Base-by-base conservation (phyloP, 2,888 invertebrate genomes). In the Pachycephus smyrnensis region DNA sequence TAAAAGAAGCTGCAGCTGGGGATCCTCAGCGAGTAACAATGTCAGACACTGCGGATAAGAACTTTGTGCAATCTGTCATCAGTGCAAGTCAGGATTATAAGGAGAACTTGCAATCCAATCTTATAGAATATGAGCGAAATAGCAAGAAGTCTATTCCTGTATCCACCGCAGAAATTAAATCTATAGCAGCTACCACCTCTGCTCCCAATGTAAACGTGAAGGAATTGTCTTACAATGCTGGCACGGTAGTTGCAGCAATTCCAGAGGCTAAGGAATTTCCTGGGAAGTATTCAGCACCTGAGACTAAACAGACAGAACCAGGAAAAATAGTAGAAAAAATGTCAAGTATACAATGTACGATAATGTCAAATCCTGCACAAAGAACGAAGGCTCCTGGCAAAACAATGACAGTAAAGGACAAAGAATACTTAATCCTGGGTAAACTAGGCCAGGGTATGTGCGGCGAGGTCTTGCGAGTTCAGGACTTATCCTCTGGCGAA, bases 381-480 rank as follows among this genome's bases (percentile, higher is more conserved):
- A 87, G 37, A 37, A 83, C 82, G 68, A 82, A 84, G 23, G 23
- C 55, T 55, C 9, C 15, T 55, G 86, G 88, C 76, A 94, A 93
- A 84, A 93, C 92, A 30, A 92, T 95, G 23, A 91, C 87, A 68
- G 95, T 98, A 2, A 97, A 97, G 82, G 94, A 94, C 35, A 94
- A 94, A 75, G 93, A 94, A 36, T 98, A 97, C 91, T 92, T 94
- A 81, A 94, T 97, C 76, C 92, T 96, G 23, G 95, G 95, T 82
- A 93, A 94, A 85, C 92, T 98, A 74, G 98, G 98, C 0, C 94
- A 94, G 85, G 98, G 98, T n/a, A 98, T 98, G 69, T 97, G 97
- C 77, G 97, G 98, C 88, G 95, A 96, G 91, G 98, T 98, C 4
- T 95, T 93, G 77, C 93, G 94, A 90, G 94, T 92, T 73, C 92